phyloP scores from a whole-genome alignment of 2,797 vertebrate genomes.

The Poeciliopsis turneri region DNA sequence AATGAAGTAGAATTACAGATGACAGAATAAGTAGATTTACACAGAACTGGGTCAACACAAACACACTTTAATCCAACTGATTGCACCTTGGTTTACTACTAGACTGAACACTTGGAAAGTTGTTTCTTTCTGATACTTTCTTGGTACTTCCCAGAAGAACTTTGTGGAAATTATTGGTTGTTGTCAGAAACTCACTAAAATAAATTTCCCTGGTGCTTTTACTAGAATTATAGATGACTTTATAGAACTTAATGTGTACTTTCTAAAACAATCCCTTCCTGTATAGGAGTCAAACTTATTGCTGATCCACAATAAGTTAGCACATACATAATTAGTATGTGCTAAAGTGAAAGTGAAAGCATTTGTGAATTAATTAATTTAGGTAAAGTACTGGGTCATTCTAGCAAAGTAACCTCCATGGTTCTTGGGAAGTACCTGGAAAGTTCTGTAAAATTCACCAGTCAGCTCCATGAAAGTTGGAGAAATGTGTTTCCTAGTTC shows the following conservation, averaged over 20 bases:
- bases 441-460: background rate
- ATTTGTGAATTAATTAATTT: background rate
- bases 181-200: too few relatives aligned
- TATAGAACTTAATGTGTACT: background rate
- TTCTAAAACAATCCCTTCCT: background rate
- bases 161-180: background rate
- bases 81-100: background rate
- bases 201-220: too few relatives aligned
- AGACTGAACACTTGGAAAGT: too few relatives aligned
- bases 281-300: background rate
- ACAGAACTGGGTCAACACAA: background rate
- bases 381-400: background rate
- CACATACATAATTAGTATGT: background rate
- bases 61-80: background rate
- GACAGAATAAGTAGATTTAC: background rate
- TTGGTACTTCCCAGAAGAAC: background rate
- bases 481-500: background rate
- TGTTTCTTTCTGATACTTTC: background rate
- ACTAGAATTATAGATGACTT: background rate
- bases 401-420: background rate
- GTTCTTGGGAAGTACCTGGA: background rate
- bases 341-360: background rate
- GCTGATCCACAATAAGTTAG: too few relatives aligned
- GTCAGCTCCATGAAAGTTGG: background rate
- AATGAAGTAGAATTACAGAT: constrained; percentile 2